These are phyloP conservation scores for Lamellibrachia satsuma DNA, from an alignment of 2,888 invertebrate genomes.

Conservation along the genomic window DNA sequence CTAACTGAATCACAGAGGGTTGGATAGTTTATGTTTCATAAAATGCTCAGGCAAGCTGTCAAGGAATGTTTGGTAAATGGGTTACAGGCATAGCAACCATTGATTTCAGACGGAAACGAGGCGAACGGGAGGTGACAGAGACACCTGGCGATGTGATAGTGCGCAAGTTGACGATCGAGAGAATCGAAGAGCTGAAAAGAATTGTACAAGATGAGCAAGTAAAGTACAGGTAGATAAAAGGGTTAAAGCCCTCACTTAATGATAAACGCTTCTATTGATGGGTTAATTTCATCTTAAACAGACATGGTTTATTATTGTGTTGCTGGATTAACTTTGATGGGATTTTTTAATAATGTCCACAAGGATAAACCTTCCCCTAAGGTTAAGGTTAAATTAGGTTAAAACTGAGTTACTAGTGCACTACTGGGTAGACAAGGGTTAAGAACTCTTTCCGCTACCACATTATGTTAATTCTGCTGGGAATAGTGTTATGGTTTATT, in stretches of 20 bases:
- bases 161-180: constrained; percentile 78
- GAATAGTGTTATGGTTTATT: background rate
- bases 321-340: no score
- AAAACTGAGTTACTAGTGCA: background rate
- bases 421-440: background rate
- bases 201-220: constrained; percentile 77
- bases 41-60: background rate
- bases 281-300: no score
- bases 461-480: background rate
- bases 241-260: no score
- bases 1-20: background rate
- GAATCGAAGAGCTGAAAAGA: constrained; percentile 80
- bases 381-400: no score
- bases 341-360: no score
- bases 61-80: background rate
- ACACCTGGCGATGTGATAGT: constrained; percentile 75
- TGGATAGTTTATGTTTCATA: background rate
- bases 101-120: constrained; percentile 72
- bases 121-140: constrained; percentile 55
- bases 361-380: no score
- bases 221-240: constrained; percentile 71
- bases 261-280: no score
- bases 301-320: no score
- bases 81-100: background rate
- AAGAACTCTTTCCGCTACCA: background rate